Conservation (phyloP, 2,888 invertebrate species). For the Agrochola lychnidis region DNA sequence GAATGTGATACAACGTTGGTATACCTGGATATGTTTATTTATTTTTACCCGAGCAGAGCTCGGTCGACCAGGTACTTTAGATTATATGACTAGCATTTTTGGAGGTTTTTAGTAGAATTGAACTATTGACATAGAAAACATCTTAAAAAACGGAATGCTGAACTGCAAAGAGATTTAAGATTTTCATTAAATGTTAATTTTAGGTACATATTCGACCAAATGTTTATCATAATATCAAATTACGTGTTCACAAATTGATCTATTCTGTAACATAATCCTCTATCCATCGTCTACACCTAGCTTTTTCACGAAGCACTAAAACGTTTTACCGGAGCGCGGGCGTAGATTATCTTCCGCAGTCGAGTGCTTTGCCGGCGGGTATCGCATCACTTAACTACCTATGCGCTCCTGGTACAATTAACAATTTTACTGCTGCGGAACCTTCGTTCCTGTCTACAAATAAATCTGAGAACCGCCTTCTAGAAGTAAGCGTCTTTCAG, state of each 20-base stretch:
- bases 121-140: background rate
- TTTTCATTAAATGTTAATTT: too few species aligned
- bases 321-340: constrained; percentile 37
- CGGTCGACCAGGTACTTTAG: background rate
- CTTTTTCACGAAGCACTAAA: constrained; percentile 49
- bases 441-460: constrained; percentile 6
- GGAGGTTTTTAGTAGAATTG: background rate
- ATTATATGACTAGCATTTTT: background rate
- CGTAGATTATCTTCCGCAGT: constrained; percentile 43
- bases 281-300: constrained; percentile 21
- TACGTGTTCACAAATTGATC: too few species aligned
- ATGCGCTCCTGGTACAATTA: constrained; percentile 59
- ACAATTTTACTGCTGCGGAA: constrained; percentile 46
- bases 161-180: background rate
- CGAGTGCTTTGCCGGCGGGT: constrained; percentile 54
- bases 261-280: constrained; percentile 8
- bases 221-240: too few species aligned
- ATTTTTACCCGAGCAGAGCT: too few species aligned
- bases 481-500: constrained; percentile 34
- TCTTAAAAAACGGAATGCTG: background rate
- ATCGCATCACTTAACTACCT: constrained; percentile 54
- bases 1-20: too few species aligned
- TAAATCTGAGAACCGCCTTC: constrained; percentile 29
- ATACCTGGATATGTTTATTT: too few species aligned
- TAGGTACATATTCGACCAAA: too few species aligned